These are phyloP conservation scores for Tenthredo notha DNA, from an alignment of 2,888 invertebrate species.

Conservation along the genomic window DNA sequence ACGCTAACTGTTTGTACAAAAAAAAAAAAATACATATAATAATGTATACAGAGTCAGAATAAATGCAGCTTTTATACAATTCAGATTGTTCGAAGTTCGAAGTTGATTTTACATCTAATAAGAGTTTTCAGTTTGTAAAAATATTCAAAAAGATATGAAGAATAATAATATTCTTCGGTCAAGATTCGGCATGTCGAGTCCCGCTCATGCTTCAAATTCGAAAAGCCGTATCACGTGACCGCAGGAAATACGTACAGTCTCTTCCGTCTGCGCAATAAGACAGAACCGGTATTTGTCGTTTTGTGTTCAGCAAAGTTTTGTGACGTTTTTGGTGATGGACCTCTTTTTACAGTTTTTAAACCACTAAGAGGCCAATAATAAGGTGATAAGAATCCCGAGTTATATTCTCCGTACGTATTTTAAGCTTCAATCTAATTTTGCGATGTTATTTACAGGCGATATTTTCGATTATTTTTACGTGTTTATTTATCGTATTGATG, in stretches of 20 bases:
- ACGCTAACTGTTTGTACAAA: not conserved
- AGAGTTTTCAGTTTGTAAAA: not conserved
- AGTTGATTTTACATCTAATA: not conserved
- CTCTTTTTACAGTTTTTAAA: slow-evolving; percentile 11
- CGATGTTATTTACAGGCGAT: not conserved
- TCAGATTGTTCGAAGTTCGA: not conserved
- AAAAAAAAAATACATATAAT: not conserved
- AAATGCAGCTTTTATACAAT: not conserved
- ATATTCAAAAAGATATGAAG: not conserved
- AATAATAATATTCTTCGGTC: not conserved
- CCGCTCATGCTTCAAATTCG: not conserved
- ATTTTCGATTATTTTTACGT: not conserved
- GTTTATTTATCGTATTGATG: not conserved
- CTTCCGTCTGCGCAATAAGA: not conserved
- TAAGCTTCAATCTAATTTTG: not conserved
- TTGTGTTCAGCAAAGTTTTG: not conserved
- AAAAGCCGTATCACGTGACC: not conserved
- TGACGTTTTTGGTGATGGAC: not conserved
- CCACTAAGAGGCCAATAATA: not conserved
- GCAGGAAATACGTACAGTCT: not conserved
- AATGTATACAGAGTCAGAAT: not conserved
- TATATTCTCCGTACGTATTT: not conserved
- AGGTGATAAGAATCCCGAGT: slow-evolving; percentile 1
- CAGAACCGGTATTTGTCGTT: not conserved
- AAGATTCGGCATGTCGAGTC: not conserved